Evolutionary conservation across 2,888 invertebrate species (phyloP).

Genomic region (Thysanoteuthis rhombus): DNA sequence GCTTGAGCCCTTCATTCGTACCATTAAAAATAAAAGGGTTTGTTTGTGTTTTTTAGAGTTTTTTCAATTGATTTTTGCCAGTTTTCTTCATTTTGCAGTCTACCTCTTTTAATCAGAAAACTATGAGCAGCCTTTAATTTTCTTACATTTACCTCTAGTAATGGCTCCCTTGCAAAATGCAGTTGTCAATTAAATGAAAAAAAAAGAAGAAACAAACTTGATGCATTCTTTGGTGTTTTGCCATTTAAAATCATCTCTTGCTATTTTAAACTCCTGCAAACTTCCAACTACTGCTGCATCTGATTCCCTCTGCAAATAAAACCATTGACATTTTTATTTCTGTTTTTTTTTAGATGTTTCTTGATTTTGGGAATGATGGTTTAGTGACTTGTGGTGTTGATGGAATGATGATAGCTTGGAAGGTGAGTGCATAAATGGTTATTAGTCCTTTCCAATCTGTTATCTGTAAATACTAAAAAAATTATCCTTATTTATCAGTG

Average conservation of each 20-base stretch:
- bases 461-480: background rate
- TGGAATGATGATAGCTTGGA: constrained; percentile 61
- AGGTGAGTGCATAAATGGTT: constrained; percentile 42
- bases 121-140: background rate
- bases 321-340: background rate
- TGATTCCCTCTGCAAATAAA: too few species aligned
- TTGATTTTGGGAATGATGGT: constrained; percentile 54
- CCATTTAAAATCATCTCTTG: background rate
- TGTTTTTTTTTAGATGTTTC: constrained; percentile 46
- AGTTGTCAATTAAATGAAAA: too few species aligned
- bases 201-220: too few species aligned
- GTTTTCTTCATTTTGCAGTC: too few species aligned
- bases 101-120: too few species aligned
- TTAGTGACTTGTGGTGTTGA: constrained; percentile 60
- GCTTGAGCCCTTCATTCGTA: too few species aligned
- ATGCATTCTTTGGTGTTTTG: background rate
- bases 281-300: background rate
- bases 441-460: too few species aligned
- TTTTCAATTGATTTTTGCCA: too few species aligned
- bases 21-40: too few species aligned
- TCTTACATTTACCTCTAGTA: background rate
- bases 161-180: too few species aligned
- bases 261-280: background rate
- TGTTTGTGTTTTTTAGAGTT: too few species aligned
- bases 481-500: too few species aligned